Conservation (phyloP, 2,113 vertebrate species). For the Amphiprion percula region DNA sequence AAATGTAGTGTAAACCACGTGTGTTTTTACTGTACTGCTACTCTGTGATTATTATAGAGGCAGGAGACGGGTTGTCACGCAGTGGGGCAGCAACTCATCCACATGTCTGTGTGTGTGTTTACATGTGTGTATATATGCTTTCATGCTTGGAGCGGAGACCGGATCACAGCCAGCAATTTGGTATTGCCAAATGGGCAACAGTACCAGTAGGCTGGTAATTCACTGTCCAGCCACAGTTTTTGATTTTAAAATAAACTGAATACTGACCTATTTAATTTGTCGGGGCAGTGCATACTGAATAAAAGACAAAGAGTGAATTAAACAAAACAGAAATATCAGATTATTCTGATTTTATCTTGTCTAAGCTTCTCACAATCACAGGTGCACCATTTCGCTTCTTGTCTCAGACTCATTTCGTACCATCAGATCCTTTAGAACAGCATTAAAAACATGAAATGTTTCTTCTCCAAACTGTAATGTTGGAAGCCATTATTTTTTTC, state of each 20-base stretch:
- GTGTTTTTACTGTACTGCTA: slow-evolving; percentile 75
- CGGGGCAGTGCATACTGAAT: neutral
- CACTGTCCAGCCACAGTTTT: slow-evolving; percentile 9
- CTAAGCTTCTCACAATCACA: slow-evolving; percentile 1
- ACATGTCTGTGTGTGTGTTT: slow-evolving; percentile 35
- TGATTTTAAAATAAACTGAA: slow-evolving; percentile 3
- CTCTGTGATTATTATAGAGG: slow-evolving; percentile 74
- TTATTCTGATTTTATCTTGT: neutral
- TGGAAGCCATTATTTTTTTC: slow-evolving; percentile 14
- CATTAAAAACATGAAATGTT: slow-evolving; percentile 6
- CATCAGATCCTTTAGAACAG: slow-evolving; percentile 10
- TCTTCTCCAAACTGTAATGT: slow-evolving; percentile 2
- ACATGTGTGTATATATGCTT: slow-evolving; percentile 21
- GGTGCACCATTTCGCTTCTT: neutral
- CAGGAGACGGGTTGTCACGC: slow-evolving; percentile 60
- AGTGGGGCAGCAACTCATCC: slow-evolving; percentile 38
- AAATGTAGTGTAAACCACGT: slow-evolving; percentile 72
- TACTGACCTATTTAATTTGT: neutral
- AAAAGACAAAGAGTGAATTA: slow-evolving; percentile 1
- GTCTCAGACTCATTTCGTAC: neutral
- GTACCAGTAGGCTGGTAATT: slow-evolving; percentile 15
- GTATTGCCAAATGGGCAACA: slow-evolving; percentile 18
- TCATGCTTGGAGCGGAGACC: slow-evolving; percentile 13
- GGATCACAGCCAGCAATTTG: slow-evolving; percentile 32
- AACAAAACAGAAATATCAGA: neutral